phyloP scores from a whole-genome alignment of 2,888 invertebrate genomes.

The Hypsopygia costalis region DNA sequence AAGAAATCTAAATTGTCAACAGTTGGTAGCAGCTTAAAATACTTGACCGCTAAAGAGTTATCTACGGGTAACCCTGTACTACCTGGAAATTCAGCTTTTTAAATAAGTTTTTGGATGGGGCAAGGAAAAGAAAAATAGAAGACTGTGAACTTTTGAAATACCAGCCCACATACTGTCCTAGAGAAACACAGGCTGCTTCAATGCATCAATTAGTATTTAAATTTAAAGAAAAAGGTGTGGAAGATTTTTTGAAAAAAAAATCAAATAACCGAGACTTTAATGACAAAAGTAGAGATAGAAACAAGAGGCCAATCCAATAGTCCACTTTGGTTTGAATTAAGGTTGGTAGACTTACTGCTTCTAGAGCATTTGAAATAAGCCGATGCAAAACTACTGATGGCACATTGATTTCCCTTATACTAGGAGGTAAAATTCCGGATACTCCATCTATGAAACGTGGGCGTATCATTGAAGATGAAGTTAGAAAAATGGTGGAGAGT shows the following conservation, averaged over 20 bases:
- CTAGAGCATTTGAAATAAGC: no score
- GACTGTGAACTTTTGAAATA: constrained; percentile 26
- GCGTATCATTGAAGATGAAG: constrained; percentile 18
- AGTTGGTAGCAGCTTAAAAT: constrained; percentile 30
- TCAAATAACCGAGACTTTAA: no score
- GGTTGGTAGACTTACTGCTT: no score
- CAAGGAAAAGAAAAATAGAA: constrained; percentile 19
- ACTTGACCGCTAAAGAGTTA: constrained; percentile 25
- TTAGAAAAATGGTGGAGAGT: constrained; percentile 16
- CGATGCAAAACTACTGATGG: no score
- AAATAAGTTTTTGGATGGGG: constrained; percentile 21
- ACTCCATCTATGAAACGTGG: constrained; percentile 19
- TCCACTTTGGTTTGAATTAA: no score
- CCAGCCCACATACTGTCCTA: constrained; percentile 18
- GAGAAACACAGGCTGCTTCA: constrained; percentile 8
- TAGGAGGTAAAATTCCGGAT: constrained; percentile 19
- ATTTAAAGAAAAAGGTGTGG: neutral
- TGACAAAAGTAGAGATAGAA: no score
- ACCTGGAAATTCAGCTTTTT: constrained; percentile 16
- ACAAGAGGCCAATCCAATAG: no score
- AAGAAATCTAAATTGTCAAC: constrained; percentile 29
- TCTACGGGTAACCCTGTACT: constrained; percentile 18
- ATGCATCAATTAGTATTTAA: constrained; percentile 8
- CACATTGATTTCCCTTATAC: no score
- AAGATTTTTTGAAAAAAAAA: no score